Conservation (phyloP, 2,113 vertebrate species). For the Phaethon lepturus region DNA sequence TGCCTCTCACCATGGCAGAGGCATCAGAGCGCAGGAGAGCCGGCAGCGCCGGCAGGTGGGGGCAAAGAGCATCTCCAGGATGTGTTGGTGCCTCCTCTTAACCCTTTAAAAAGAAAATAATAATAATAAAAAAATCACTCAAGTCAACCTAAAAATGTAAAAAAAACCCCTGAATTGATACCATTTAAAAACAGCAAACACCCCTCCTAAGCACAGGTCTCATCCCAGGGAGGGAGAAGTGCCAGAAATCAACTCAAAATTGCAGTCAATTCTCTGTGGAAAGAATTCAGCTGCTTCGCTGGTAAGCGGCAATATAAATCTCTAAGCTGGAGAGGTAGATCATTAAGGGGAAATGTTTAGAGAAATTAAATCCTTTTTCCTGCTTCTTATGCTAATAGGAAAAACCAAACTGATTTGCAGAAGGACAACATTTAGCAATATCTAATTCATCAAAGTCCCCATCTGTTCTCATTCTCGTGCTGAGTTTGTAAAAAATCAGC, state of each 20-base stretch:
- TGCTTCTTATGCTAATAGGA: slow-evolving; percentile 34
- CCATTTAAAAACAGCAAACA: neutral
- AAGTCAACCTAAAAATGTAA: neutral
- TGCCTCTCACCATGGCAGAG: neutral
- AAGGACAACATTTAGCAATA: slow-evolving; percentile 17
- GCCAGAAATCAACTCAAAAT: neutral
- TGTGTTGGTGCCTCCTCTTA: neutral
- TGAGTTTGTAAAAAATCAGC: slow-evolving; percentile 44
- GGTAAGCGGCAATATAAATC: slow-evolving; percentile 1
- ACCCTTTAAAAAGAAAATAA: neutral
- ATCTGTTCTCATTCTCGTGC: slow-evolving; percentile 28
- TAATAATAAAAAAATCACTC: neutral
- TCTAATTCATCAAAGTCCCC: slow-evolving; percentile 19
- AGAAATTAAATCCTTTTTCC: slow-evolving; percentile 45
- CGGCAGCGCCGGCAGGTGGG: fast-evolving
- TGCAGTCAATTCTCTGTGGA: neutral
- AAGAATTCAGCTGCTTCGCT: slow-evolving; percentile 6
- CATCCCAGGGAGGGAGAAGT: neutral
- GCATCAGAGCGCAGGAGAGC: neutral
- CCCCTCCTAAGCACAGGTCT: neutral
- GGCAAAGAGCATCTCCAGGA: neutral
- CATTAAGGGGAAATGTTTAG: slow-evolving; percentile 1
- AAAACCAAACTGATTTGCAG: slow-evolving; percentile 26
- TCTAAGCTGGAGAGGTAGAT: neutral
- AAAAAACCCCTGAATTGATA: fast-evolving